phyloP scores from a whole-genome alignment of 2,888 invertebrate genomes.

The Limnephilus marmoratus region DNA sequence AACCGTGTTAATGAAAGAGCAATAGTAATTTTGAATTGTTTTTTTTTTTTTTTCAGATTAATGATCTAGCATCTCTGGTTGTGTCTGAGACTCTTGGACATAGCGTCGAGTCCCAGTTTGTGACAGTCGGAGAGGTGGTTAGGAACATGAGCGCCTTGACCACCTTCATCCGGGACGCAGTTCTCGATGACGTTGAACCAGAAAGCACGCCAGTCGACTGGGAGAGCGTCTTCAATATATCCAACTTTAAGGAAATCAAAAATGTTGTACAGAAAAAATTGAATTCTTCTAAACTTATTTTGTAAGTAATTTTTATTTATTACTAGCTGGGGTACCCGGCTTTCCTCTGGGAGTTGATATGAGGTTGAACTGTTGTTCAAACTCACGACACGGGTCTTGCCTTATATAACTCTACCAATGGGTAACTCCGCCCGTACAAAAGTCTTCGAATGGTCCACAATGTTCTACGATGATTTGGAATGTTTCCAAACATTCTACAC shows the following conservation, averaged over 20 bases:
- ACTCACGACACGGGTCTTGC: too few relatives aligned
- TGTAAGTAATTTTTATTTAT: slow-evolving; percentile 54
- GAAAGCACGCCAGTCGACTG: slow-evolving; percentile 40
- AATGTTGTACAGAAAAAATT: slow-evolving; percentile 53
- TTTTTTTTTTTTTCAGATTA: slow-evolving; percentile 72
- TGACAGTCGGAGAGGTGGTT: slow-evolving; percentile 72
- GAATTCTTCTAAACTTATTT: slow-evolving; percentile 45
- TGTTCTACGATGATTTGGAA: too few relatives aligned
- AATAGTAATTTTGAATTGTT: not conserved
- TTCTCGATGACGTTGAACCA: slow-evolving; percentile 22
- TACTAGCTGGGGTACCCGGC: not conserved
- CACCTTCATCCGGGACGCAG: slow-evolving; percentile 67
- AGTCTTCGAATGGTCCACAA: too few relatives aligned
- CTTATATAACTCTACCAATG: too few relatives aligned
- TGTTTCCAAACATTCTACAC: too few relatives aligned
- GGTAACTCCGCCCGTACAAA: too few relatives aligned
- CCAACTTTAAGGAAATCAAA: slow-evolving; percentile 55
- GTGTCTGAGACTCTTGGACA: slow-evolving; percentile 75
- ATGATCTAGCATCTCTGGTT: slow-evolving; percentile 73
- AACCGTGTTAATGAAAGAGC: too few relatives aligned
- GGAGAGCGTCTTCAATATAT: slow-evolving; percentile 55
- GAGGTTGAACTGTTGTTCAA: too few relatives aligned
- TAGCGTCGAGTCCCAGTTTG: slow-evolving; percentile 71
- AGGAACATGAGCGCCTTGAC: slow-evolving; percentile 67
- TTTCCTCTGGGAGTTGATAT: too few relatives aligned